These are phyloP conservation scores for Opisthograptis luteolata DNA, from an alignment of 2,888 invertebrate species.

Conservation along the genomic window DNA sequence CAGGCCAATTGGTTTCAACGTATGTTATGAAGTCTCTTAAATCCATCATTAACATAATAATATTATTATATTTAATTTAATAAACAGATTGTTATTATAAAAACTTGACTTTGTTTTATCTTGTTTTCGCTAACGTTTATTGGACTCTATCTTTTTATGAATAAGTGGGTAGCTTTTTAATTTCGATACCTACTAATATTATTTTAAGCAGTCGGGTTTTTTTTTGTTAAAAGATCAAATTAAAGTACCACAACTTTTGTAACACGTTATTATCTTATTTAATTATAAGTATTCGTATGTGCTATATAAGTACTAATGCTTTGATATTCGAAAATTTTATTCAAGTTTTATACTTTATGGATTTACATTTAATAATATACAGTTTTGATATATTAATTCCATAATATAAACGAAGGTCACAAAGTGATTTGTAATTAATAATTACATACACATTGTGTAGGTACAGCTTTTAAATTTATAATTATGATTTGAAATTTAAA, in stretches of 20 bases:
- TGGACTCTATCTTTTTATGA: too few species aligned
- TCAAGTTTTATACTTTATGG: conserved; percentile 40
- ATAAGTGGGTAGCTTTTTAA: too few species aligned
- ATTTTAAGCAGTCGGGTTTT: not conserved
- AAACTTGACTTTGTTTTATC: too few species aligned
- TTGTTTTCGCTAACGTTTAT: too few species aligned
- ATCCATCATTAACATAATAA: too few species aligned
- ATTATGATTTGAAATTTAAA: conserved; percentile 40
- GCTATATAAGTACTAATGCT: conserved; percentile 52
- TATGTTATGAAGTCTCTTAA: too few species aligned
- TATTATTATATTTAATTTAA: too few species aligned
- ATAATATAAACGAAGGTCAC: conserved; percentile 48
- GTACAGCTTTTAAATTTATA: conserved; percentile 33
- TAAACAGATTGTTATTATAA: too few species aligned
- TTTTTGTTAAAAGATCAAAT: conserved; percentile 11
- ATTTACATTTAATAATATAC: conserved; percentile 47
- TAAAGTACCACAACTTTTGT: conserved; percentile 44
- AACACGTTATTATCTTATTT: conserved; percentile 49
- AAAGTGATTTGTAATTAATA: conserved; percentile 50
- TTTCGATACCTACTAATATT: too few species aligned
- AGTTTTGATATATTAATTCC: conserved; percentile 39
- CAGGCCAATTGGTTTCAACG: too few species aligned
- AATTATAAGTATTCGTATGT: conserved; percentile 41
- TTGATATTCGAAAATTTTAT: conserved; percentile 51
- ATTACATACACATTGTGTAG: too few species aligned